A percentile compares a stretch with the other conserved stretches of the same genome.
phyloP scores from a whole-genome alignment of 2,888 invertebrate species.

The Yponomeuta malinellus region DNA sequence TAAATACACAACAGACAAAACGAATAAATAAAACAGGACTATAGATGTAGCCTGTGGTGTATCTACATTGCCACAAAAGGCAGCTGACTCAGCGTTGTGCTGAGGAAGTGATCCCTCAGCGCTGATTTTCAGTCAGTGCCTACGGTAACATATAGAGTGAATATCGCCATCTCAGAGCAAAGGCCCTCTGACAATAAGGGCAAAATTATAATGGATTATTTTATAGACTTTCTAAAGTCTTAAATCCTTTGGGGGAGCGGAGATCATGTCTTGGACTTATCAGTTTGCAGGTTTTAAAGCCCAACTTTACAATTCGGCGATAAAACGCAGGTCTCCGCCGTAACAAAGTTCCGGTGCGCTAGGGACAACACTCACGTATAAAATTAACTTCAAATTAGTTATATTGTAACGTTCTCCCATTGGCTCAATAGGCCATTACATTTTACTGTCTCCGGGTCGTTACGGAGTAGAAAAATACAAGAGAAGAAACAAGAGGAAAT shows the following conservation, averaged over 20 bases:
- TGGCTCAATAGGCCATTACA: constrained; percentile 47
- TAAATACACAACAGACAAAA: too few species aligned
- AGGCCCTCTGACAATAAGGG: too few species aligned
- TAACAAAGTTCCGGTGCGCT: constrained; percentile 3
- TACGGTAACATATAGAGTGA: too few species aligned
- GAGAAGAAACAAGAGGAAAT: constrained; percentile 33
- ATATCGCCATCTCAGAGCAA: too few species aligned
- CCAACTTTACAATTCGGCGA: background rate
- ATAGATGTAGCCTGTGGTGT: too few species aligned
- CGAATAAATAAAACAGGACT: too few species aligned
- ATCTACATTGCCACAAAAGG: too few species aligned
- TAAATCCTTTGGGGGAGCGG: background rate
- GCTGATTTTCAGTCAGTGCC: too few species aligned
- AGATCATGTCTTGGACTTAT: background rate
- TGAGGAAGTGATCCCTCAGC: too few species aligned
- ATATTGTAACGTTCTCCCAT: constrained; percentile 52
- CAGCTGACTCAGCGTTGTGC: too few species aligned
- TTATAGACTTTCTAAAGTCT: background rate
- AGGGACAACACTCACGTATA: constrained; percentile 28
- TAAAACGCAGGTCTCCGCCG: background rate
- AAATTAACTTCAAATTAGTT: constrained; percentile 41
- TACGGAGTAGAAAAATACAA: constrained; percentile 35
- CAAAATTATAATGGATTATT: background rate
- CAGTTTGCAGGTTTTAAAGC: background rate
- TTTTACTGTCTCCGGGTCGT: constrained; percentile 44